A percentile compares a stretch with the other conserved stretches of the same genome.
Conservation (phyloP, 2,797 vertebrate genomes). For the Macroramphosus scolopax region DNA sequence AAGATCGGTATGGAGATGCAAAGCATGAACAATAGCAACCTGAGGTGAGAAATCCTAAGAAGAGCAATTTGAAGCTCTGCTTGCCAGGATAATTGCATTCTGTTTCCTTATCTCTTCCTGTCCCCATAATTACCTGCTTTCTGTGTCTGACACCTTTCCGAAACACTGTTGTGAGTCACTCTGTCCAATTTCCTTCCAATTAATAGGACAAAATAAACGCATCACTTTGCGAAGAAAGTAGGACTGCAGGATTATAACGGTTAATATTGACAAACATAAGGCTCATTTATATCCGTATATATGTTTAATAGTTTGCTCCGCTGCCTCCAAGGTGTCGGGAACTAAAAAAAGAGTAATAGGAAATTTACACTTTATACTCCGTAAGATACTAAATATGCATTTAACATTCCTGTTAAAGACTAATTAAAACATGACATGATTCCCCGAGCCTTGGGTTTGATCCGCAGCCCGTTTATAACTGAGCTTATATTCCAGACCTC, state of each 20-base stretch:
- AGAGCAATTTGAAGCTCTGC: constrained; percentile 75
- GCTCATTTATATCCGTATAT: constrained; percentile 45
- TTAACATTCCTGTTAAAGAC: constrained; percentile 50
- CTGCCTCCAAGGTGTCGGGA: constrained; percentile 24
- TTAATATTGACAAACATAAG: constrained; percentile 43
- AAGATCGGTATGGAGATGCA: constrained; percentile 70
- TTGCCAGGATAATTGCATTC: constrained; percentile 79
- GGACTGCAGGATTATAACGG: constrained; percentile 42
- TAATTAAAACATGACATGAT: constrained; percentile 62
- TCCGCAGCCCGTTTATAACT: constrained; percentile 57
- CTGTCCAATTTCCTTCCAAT: constrained; percentile 74
- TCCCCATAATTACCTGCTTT: constrained; percentile 79
- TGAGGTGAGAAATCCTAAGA: constrained; percentile 72
- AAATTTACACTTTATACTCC: constrained; percentile 36
- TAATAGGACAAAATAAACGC: constrained; percentile 71
- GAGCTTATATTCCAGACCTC: constrained; percentile 56
- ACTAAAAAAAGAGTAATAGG: constrained; percentile 14
- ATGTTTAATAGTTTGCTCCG: constrained; percentile 12
- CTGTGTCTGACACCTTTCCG: constrained; percentile 75
- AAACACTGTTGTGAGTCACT: constrained; percentile 70
- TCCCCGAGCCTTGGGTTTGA: constrained; percentile 47
- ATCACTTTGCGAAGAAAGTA: constrained; percentile 56
- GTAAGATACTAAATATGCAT: constrained; percentile 25
- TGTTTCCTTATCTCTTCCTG: constrained; percentile 75
- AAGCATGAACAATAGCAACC: constrained; percentile 70